These are phyloP conservation scores for Acrocyrtus sp. DNA, from an alignment of 2,888 invertebrate species.

Conservation along the genomic window DNA sequence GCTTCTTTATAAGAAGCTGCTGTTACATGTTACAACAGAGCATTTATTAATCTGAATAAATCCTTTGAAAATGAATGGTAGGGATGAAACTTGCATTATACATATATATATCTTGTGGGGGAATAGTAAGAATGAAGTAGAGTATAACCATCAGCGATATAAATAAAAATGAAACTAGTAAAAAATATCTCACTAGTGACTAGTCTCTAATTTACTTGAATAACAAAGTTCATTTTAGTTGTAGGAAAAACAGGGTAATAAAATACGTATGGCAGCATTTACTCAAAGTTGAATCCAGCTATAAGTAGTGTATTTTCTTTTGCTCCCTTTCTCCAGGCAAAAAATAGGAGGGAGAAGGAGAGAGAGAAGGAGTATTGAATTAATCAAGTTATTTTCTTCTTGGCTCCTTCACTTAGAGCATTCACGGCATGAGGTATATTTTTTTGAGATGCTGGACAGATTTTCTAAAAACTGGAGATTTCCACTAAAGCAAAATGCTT, in stretches of 20 bases:
- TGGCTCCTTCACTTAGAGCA: too few relatives aligned
- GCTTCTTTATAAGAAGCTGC: background rate
- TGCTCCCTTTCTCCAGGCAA: background rate
- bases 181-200: background rate
- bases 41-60: conserved; percentile 23
- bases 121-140: background rate
- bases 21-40: conserved; percentile 8
- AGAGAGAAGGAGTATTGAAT: too few relatives aligned
- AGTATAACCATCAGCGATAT: background rate
- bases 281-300: background rate
- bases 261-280: background rate
- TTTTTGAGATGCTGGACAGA: too few relatives aligned
- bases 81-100: background rate
- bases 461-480: too few relatives aligned
- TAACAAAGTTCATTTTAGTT: background rate
- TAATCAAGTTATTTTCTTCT: too few relatives aligned
- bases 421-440: too few relatives aligned
- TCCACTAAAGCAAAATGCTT: too few relatives aligned
- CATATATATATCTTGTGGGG: background rate
- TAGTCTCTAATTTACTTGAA: background rate
- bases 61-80: background rate
- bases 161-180: background rate
- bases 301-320: background rate
- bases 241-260: background rate
- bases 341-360: too few relatives aligned